A percentile compares a stretch with the other conserved stretches of the same genome.
Conservation (phyloP, 1,140 invertebrate genomes). For the Rhagoletis zephyria region DNA sequence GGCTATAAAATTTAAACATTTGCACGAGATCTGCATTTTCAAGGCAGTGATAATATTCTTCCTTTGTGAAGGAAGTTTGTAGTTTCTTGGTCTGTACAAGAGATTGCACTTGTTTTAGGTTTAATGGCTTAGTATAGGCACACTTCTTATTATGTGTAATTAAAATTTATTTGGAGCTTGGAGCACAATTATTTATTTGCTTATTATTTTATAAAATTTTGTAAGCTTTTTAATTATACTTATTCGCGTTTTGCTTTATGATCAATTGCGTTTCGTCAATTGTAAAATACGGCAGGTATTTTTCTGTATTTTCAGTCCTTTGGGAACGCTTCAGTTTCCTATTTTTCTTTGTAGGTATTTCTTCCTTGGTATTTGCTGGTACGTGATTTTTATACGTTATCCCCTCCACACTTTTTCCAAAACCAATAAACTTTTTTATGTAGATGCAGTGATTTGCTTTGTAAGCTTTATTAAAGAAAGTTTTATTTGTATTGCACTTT, state of each 20-base stretch:
- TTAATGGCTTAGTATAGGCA: no score
- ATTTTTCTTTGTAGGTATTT: neutral
- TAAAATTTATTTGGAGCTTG: neutral
- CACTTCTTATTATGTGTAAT: neutral
- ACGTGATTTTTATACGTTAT: constrained; percentile 35
- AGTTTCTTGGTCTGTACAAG: neutral
- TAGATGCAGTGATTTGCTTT: neutral
- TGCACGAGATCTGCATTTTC: constrained; percentile 66
- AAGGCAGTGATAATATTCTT: neutral
- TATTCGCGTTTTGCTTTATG: neutral
- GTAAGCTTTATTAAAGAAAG: neutral
- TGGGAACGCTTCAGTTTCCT: neutral
- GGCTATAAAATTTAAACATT: constrained; percentile 68
- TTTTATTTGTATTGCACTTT: neutral
- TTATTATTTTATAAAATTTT: neutral
- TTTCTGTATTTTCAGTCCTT: neutral
- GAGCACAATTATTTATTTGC: neutral
- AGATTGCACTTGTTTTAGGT: neutral
- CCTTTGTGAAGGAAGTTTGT: neutral
- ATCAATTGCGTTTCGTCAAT: neutral
- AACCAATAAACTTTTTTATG: neutral
- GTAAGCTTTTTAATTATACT: neutral
- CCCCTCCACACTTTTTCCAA: constrained; percentile 5
- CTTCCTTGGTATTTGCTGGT: neutral
- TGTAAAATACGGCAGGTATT: neutral